These are phyloP conservation scores for Desoria tigrina DNA, from an alignment of 2,888 invertebrate genomes.

Conservation along the genomic window DNA sequence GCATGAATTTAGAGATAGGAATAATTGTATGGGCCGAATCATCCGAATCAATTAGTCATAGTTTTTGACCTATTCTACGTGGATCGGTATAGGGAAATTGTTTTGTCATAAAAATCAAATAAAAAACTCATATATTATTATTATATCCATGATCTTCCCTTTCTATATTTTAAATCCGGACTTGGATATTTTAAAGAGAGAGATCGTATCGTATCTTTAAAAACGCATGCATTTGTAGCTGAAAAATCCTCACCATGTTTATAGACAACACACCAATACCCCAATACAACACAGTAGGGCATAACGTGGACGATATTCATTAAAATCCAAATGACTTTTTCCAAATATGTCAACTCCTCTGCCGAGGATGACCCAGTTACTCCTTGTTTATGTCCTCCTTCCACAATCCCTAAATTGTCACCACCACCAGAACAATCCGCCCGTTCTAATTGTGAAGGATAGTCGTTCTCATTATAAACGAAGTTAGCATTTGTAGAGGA, in stretches of 20 bases:
- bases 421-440: neutral
- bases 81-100: too few relatives aligned
- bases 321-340: constrained; percentile 34
- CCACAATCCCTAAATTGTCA: neutral
- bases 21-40: too few relatives aligned
- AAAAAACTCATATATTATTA: too few relatives aligned
- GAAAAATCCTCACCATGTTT: constrained; percentile 26
- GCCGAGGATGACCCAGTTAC: neutral
- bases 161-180: too few relatives aligned
- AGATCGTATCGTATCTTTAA: neutral
- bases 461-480: neutral
- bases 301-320: constrained; percentile 33
- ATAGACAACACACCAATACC: constrained; percentile 40
- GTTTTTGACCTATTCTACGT: too few relatives aligned
- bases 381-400: constrained; percentile 2
- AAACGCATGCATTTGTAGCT: too few relatives aligned
- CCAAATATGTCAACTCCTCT: constrained; percentile 13
- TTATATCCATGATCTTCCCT: too few relatives aligned
- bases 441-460: neutral
- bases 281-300: constrained; percentile 34
- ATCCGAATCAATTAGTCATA: too few relatives aligned
- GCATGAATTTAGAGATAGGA: too few relatives aligned
- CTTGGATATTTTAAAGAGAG: too few relatives aligned
- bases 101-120: too few relatives aligned
- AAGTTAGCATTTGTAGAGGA: neutral